Percentiles rank a stretch among this genome's conserved stretches.
Evolutionary conservation across 1,140 invertebrate species (phyloP).

Genomic region (Camponotus pennsylvanicus): DNA sequence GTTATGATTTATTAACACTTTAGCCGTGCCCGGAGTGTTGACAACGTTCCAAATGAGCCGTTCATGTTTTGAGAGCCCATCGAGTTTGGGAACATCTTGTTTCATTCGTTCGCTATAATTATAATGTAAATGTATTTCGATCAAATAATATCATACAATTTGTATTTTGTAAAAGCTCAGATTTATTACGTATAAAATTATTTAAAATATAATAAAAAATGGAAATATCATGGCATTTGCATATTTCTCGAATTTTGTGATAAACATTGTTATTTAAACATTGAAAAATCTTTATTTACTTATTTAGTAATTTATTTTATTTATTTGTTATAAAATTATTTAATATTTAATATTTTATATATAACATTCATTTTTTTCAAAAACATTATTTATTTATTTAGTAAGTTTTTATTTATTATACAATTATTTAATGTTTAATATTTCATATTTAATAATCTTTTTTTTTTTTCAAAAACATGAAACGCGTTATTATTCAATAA

Average conservation of each 20-base stretch:
- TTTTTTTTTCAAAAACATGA: no score
- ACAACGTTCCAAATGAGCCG: conserved; percentile 33
- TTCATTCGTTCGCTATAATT: background rate
- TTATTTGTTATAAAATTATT: no score
- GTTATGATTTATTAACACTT: conserved; percentile 58
- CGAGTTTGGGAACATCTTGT: conserved; percentile 1
- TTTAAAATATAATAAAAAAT: background rate
- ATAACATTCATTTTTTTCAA: background rate
- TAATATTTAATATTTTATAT: no score
- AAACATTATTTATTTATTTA: no score
- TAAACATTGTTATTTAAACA: background rate
- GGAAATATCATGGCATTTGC: background rate
- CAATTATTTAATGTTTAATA: no score
- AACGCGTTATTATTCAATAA: background rate
- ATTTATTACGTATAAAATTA: background rate
- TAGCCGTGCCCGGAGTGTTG: conserved; percentile 29
- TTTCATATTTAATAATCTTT: background rate
- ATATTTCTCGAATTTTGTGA: background rate
- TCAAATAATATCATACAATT: background rate
- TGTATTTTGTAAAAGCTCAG: background rate
- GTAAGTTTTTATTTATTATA: no score
- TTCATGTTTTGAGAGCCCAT: background rate
- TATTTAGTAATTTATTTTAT: no score
- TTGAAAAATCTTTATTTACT: no score
- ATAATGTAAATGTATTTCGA: background rate